Base-by-base conservation (phyloP, 2,888 invertebrate genomes). In the Perizoma affinitatum region DNA sequence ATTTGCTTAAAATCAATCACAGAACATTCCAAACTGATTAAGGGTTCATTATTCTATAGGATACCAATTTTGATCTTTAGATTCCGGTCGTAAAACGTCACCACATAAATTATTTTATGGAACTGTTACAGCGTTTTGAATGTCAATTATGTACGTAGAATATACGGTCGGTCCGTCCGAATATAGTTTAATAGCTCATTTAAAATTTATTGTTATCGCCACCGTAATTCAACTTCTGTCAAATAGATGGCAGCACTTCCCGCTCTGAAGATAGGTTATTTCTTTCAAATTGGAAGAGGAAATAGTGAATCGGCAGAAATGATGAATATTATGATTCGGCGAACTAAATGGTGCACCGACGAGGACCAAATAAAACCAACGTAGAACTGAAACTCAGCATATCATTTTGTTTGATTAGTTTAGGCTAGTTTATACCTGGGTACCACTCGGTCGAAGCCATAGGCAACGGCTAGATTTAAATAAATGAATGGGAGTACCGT, bases 41-140 rank as follows among this genome's bases (percentile, higher is more conserved):
- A 66, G 46, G 9, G 45, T 52, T 45, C 45, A 61, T 52, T 54
- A 63, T 60, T 53, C 45, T 61, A 53, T 46, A 0, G 40, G 41
- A 40, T 8, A 40, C 66, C 62, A 63, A 71, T 69, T 72, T 54
- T 60, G 63, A 55, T 50, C 46, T 53, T 46, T 56, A 66, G 62
- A 70, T 74, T 76, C 67, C 72, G 73, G 72, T 64, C 58, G 49
- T 72, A 65, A 54, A 62, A 41, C 58, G 58, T 69, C 66, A 65
- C 53, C 47, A 34, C 53, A 63, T 67, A 69, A 56, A 66, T 71
- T 57, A 70, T 69, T 71, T 73, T 70, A 76, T 58, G 67, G 65
- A 57, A 42, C 54, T 51, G 49, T 55, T 57, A 38, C 53, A 57
- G 55, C 64, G 67, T 63, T 67, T 43, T 65, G 67, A 69, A 74